Conservation (phyloP, 2,113 vertebrate species). For the Cisticola juncidis region DNA sequence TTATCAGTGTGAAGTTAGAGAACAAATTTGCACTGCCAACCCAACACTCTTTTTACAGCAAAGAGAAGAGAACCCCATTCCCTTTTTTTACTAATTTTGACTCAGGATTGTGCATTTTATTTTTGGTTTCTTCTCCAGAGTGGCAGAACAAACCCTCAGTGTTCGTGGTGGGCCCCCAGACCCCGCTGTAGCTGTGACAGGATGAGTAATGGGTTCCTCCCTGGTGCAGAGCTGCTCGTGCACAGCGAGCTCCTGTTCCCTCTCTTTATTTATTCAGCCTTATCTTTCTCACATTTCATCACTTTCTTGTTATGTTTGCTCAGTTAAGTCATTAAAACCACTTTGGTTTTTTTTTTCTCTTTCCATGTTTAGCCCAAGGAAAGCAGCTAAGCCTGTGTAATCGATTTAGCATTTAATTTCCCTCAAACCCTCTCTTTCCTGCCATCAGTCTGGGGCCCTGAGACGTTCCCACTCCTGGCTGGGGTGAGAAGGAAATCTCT, state of each 20-base stretch:
- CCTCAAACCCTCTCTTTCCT: background rate
- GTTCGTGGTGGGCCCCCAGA: background rate
- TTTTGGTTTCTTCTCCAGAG: background rate
- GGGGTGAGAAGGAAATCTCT: background rate
- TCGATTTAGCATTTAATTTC: conserved; percentile 23
- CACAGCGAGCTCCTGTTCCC: background rate
- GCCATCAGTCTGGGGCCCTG: background rate
- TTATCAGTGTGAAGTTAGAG: background rate
- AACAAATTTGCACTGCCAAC: background rate
- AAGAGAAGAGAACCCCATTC: background rate
- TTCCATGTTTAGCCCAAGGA: conserved; percentile 42
- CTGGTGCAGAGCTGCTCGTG: background rate
- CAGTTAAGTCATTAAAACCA: conserved; percentile 49
- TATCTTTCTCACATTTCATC: conserved; percentile 60
- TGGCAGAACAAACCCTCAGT: background rate
- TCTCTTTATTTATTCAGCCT: conserved; percentile 42
- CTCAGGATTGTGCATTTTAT: background rate
- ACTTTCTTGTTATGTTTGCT: conserved; percentile 66
- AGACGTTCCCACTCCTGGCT: background rate
- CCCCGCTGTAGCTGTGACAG: background rate
- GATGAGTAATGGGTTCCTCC: conserved; percentile 27
- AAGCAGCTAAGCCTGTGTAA: conserved; percentile 26
- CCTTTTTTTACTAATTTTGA: background rate
- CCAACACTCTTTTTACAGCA: fast-evolving
- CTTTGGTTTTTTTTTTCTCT: background rate